Evolutionary conservation across 2,113 vertebrate species (phyloP).

Genomic region (Phainopepla nitens): DNA sequence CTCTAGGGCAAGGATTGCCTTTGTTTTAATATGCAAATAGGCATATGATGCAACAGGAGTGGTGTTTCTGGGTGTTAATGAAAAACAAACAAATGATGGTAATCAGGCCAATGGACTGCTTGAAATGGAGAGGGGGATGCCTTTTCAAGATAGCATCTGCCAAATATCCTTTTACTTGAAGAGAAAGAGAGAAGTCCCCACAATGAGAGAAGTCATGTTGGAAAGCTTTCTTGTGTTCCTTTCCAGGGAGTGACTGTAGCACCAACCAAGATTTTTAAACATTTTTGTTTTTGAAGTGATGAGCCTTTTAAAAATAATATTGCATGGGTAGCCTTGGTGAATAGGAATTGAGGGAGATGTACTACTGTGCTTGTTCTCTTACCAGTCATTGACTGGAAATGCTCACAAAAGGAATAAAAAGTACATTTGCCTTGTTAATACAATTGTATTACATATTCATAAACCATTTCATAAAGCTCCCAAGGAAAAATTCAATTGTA

Average conservation of each 20-base stretch:
- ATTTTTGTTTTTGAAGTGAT: conserved; percentile 18
- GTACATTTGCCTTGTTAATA: conserved; percentile 80
- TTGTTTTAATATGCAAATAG: not conserved
- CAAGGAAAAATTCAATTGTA: conserved; percentile 80
- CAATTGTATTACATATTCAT: conserved; percentile 84
- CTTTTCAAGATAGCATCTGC: not conserved
- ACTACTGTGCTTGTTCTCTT: conserved; percentile 51
- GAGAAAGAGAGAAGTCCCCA: not conserved
- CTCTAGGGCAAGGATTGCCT: not conserved
- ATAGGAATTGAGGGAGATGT: conserved; percentile 50
- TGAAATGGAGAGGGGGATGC: not conserved
- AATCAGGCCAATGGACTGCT: not conserved
- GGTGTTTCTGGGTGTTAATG: not conserved
- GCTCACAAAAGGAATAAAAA: conserved; percentile 76
- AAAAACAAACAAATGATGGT: not conserved
- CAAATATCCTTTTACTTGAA: not conserved
- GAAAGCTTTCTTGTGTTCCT: not conserved
- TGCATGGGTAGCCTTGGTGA: not conserved
- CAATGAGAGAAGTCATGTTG: not conserved
- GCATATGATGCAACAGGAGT: not conserved
- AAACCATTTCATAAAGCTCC: conserved; percentile 78
- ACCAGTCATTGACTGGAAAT: conserved; percentile 68
- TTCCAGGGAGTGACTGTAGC: not conserved
- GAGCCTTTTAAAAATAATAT: conserved; percentile 10
- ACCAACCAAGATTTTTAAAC: not conserved